phyloP scores from a whole-genome alignment of 1,140 invertebrate species.

The Riptortus pedestris region DNA sequence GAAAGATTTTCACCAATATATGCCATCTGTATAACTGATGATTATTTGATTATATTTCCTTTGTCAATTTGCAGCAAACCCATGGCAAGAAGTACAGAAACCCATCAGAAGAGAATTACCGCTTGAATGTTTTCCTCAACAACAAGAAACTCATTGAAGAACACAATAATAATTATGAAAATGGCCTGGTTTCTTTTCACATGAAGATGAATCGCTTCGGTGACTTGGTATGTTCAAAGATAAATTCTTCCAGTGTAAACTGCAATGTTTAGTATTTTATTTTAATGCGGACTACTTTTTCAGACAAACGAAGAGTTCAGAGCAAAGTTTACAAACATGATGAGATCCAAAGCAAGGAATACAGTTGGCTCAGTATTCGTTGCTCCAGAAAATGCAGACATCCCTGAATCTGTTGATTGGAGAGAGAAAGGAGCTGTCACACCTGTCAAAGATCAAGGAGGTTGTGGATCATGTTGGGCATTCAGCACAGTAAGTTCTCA shows the following conservation, averaged over 20 bases:
- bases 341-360: background rate
- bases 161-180: background rate
- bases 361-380: background rate
- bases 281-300: background rate
- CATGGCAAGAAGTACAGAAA: background rate
- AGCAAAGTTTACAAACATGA: background rate
- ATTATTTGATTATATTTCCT: too few relatives aligned
- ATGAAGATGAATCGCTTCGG: background rate
- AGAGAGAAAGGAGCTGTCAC: background rate
- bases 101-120: background rate
- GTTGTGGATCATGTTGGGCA: too few relatives aligned
- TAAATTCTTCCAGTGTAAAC: background rate
- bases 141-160: background rate
- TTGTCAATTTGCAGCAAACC: background rate
- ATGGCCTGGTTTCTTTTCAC: background rate
- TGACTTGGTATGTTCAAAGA: background rate
- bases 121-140: background rate
- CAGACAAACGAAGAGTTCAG: background rate
- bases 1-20: too few relatives aligned
- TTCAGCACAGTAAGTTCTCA: background rate
- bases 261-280: background rate
- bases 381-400: background rate
- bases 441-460: too few relatives aligned
- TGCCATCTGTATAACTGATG: too few relatives aligned
- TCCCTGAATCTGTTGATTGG: background rate